Evolutionary conservation across 2,113 vertebrate species (phyloP), one percentile per base, ranked within the genome.

Genomic region (Syngnathus scovelli): DNA sequence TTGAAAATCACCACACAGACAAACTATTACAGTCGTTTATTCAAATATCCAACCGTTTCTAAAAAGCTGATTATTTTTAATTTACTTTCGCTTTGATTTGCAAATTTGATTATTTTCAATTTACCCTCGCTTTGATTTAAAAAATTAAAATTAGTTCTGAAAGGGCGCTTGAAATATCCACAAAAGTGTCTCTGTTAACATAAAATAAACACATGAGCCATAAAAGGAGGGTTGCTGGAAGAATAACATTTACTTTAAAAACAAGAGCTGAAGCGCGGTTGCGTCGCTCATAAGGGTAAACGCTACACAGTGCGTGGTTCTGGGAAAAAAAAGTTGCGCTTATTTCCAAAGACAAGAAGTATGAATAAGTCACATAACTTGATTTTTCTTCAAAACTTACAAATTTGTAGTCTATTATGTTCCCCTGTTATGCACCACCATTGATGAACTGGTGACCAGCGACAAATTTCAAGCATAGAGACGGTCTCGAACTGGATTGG

Each of bases 61-160:
- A 37, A 67, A 77, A 78, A 62, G 63, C 61, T 7, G 48, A 64
- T 11, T 72, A 39, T 60, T 64, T 77, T 70, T 66, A 49, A 62
- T 72, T 56, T 39, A 37, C 21, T 8, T 3, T 79, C 54, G 58
- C 23, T 38, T 64, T 6, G 0, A 46, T 65, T 72, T 33, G 27
- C 27, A 77, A 78, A 62, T 60, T 58, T 9, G 48, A 64, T 11
- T 72, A 39, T 60, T 64, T 77, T 70, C 68, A 49, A 62, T 72
- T 56, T 44, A 37, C 21, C 7, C 4, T 79, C 49, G 58, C 23
- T 38, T 64, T 6, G 0, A 46, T 65, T 72, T 33, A 10, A 49
- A 16, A 61, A 56, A 38, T 73, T 51, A 39, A 18, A 68, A 46
- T 39, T 0, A 54, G 68, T 64, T 39, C 44, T 5, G 2, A 59